Percentiles rank a stretch among this genome's conserved stretches.
These are phyloP conservation scores for Graptemys geographica DNA, from an alignment of 2,797 vertebrate genomes.

Conservation along the genomic window DNA sequence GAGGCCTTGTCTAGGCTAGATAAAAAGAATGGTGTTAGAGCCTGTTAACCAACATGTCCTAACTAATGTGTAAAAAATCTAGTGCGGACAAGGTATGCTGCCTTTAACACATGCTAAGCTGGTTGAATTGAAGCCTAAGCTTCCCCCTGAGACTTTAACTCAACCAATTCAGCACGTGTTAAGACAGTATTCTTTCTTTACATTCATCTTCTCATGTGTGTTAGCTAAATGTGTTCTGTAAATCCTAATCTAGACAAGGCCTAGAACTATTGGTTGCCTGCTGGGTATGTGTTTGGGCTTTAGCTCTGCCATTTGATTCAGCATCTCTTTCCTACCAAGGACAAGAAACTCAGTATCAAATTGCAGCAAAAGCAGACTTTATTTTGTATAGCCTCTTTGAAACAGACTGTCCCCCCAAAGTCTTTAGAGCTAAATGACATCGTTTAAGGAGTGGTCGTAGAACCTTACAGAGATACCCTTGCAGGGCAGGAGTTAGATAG, in stretches of 20 bases:
- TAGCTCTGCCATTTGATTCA: rapidly evolving
- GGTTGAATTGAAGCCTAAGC: rapidly evolving
- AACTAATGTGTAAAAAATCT: too few relatives aligned
- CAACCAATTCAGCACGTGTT: background rate
- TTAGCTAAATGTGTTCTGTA: rapidly evolving
- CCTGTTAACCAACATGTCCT: background rate
- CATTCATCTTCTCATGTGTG: rapidly evolving
- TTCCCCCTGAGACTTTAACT: background rate
- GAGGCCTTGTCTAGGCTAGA: background rate
- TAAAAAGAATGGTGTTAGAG: background rate
- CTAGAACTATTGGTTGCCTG: background rate
- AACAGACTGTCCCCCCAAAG: background rate
- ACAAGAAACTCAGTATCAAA: background rate
- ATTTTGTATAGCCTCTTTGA: background rate
- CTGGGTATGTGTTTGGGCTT: background rate
- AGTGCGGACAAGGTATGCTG: rapidly evolving
- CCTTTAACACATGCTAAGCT: background rate
- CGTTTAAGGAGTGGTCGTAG: rapidly evolving
- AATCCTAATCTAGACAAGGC: background rate
- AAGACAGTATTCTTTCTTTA: rapidly evolving
- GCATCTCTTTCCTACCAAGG: background rate
- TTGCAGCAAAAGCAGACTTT: background rate
- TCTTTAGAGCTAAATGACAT: background rate
- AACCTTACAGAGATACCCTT: rapidly evolving
- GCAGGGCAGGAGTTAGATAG: rapidly evolving